Evolutionary conservation across 2,113 vertebrate species (phyloP), one percentile per base, ranked within the genome.

Genomic region (Hypocryptadius cinnamomeus): DNA sequence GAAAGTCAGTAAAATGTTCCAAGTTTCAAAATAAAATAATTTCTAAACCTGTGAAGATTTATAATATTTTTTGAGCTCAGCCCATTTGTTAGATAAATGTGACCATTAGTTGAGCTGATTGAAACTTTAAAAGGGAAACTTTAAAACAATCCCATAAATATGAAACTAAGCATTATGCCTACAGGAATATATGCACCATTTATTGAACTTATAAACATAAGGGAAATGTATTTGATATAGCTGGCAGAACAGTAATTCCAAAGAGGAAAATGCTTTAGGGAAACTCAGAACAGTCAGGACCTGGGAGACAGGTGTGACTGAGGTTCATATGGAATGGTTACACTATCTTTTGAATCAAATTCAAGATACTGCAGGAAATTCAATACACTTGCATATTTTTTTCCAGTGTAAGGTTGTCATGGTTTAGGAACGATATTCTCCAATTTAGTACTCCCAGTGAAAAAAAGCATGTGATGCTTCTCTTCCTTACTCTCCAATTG

Each of bases 401-500:
- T 74, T 76, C 31, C 33, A 56, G 15, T 15, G 30, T 23, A 57
- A 87, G 12, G 10, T 44, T 65, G 31, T 73, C 22, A 44, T 59
- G 37, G 22, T 13, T 80, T 23, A 80, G 33, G 33, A 73, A 44
- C 23, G 0, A 50, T 57, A 33, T 28, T 44, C 22, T 80, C 44
- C 27, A 65, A 10, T 73, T 37, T 59, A 65, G 23, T 51, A 51
- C 3, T 51, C 10, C 44, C 33, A 44, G 15, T 65, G 11, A 59
- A 57, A 71, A 40, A 80, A 33, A 33, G 0, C 13, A 11, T 0
- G 1, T 28, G 3, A 42, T 22, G 5, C 12, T 73, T 50, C 27
- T 42, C 10, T 4, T 57, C 25, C 6, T 5, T 6, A 2, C 5
- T 33, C 5, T 73, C 44, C 27, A 65, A 8, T 0, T 57, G 25